Evolutionary conservation across 2,113 vertebrate genomes (phyloP), one percentile per base, ranked within the genome.

Genomic region (Empidonax traillii): DNA sequence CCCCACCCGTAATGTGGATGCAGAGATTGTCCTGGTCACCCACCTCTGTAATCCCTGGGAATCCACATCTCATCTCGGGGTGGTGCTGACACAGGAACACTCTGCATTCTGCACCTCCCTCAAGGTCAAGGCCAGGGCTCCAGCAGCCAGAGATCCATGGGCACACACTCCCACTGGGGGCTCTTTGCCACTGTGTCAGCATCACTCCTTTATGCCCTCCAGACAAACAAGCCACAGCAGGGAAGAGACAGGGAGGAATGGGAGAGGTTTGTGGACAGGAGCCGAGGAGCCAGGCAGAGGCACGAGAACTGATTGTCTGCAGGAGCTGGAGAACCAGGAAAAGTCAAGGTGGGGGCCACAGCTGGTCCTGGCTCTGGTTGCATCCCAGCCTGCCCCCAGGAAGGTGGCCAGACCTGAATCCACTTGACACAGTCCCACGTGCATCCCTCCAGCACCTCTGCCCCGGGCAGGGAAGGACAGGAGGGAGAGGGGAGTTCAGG

Each of bases 361-460:
- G 28, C 37, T 5, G 0, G 9, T 7, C 23, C 35, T 0, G 3
- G 43, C n/a, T 55, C 49, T 15, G 30, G 33, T 8, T 46, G 18
- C 22, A 51, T 35, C 31, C 31, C 58, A 58, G 44, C 30, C 55
- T n/a, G 55, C 18, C 9, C 55, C 55, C 1, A 4, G 59, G 55
- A 27, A 47, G 58, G 39, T 1, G n/a, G 25, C 19, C 52, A 41
- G 58, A 12, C 33, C n/a, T 2, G 2, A n/a, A 49, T 31, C 58
- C 2, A 0, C 71, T 49, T 10, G 10, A 23, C 33, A 1, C 4
- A 8, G 11, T 18, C 15, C 19, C 46, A 10, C 1, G 4, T 22
- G 35, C 3, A 0, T 49, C 67, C 30, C 55, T 27, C 28, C 62
- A 33, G 33, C 49, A 39, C 31, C 74, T 24, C 52, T 28, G 51